phyloP scores from a whole-genome alignment of 2,113 vertebrate genomes.

The Steatornis caripensis region DNA sequence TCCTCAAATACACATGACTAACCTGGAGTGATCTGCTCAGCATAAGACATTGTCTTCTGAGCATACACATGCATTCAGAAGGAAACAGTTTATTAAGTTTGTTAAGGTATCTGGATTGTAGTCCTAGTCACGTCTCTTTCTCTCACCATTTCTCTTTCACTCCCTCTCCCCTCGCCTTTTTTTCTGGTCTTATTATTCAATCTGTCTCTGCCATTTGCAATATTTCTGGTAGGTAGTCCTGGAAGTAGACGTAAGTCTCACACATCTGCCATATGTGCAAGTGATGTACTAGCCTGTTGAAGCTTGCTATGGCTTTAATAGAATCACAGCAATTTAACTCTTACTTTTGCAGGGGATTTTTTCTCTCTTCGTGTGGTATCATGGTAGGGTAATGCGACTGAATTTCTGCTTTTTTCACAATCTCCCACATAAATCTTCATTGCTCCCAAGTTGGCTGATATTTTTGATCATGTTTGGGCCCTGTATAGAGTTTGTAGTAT shows the following conservation, averaged over 20 bases:
- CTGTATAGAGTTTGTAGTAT: not conserved
- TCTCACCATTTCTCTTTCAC: not conserved
- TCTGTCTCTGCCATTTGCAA: not conserved
- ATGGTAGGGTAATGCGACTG: not conserved
- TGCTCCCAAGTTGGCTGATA: not conserved
- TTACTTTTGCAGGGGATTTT: not conserved
- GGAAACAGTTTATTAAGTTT: not conserved
- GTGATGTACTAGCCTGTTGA: not conserved
- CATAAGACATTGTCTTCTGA: not conserved
- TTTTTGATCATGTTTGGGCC: not conserved
- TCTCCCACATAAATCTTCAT: not conserved
- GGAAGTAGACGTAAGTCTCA: not conserved
- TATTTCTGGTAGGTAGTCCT: not conserved
- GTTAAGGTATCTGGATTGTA: not conserved
- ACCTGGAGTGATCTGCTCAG: not conserved
- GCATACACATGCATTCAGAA: not conserved
- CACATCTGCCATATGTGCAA: not conserved
- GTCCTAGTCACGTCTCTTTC: not conserved
- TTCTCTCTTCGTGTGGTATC: not conserved
- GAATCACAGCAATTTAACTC: not conserved
- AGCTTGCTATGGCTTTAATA: not conserved
- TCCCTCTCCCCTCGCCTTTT: rapidly evolving
- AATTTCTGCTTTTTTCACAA: not conserved
- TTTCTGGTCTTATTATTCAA: not conserved
- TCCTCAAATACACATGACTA: not conserved